Conservation (phyloP, 2,888 invertebrate genomes). For the Incurvaria masculella region DNA sequence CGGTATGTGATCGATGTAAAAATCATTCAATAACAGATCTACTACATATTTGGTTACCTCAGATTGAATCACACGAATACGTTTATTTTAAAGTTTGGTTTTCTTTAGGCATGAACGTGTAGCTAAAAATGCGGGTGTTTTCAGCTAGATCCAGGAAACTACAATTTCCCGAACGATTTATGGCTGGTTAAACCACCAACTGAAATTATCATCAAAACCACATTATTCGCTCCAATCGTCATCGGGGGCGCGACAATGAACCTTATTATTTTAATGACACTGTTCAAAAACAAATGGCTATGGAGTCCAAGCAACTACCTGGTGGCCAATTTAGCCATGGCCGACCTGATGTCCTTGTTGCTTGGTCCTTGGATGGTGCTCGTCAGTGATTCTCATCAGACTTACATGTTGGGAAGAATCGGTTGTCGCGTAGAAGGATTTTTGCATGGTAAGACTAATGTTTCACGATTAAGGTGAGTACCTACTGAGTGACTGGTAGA, state of each 20-base stretch:
- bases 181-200: constrained; percentile 60
- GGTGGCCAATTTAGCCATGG: constrained; percentile 71
- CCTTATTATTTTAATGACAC: constrained; percentile 59
- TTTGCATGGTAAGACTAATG: constrained; percentile 63
- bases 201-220: constrained; percentile 61
- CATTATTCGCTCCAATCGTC: constrained; percentile 59
- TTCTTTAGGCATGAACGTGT: no score
- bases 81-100: no score
- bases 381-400: constrained; percentile 72
- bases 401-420: constrained; percentile 67
- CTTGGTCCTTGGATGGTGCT: constrained; percentile 76
- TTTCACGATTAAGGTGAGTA: not conserved
- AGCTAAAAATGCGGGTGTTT: constrained; percentile 20
- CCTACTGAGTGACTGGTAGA: no score
- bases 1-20: no score
- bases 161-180: constrained; percentile 60
- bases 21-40: no score
- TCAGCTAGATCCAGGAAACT: constrained; percentile 39
- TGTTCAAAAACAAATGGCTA: constrained; percentile 60
- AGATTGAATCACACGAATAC: no score
- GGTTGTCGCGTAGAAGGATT: constrained; percentile 79
- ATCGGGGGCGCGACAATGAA: constrained; percentile 66
- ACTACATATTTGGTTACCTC: no score
- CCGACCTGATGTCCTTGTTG: constrained; percentile 63
- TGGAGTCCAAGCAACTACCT: constrained; percentile 69